These are phyloP conservation scores for Calameuta pallipes DNA, from an alignment of 2,888 invertebrate species.

Conservation along the genomic window DNA sequence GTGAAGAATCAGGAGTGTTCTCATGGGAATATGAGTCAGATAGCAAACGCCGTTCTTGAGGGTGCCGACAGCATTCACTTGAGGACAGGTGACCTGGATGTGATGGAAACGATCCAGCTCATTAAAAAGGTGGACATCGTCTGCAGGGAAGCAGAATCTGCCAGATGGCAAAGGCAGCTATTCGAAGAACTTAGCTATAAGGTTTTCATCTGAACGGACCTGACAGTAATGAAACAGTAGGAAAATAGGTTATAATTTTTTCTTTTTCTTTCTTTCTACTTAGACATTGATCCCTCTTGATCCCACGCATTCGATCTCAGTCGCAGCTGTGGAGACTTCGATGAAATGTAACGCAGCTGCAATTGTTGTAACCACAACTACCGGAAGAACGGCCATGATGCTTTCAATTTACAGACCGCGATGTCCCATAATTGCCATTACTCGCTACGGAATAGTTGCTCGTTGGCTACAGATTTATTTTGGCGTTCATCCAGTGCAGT, in stretches of 20 bases:
- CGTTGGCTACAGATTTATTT: constrained; percentile 76
- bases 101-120: constrained; percentile 71
- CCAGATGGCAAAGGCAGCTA: constrained; percentile 71
- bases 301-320: constrained; percentile 76
- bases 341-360: constrained; percentile 77
- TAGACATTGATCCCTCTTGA: constrained; percentile 71
- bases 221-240: neutral
- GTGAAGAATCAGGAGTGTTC: constrained; percentile 70
- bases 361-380: constrained; percentile 76
- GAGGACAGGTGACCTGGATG: constrained; percentile 78
- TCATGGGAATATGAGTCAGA: constrained; percentile 76
- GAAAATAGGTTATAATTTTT: constrained; percentile 10
- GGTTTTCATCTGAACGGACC: constrained; percentile 24
- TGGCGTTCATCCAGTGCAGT: constrained; percentile 75
- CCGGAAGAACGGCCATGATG: constrained; percentile 73
- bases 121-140: constrained; percentile 67
- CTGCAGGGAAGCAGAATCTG: constrained; percentile 78
- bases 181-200: constrained; percentile 52
- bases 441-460: constrained; percentile 72
- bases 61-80: constrained; percentile 79
- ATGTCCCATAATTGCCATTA: constrained; percentile 79
- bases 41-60: constrained; percentile 80
- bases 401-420: constrained; percentile 77
- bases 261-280: constrained; percentile 15
- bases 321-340: constrained; percentile 81